phyloP scores from a whole-genome alignment of 2,113 vertebrate genomes.

The Euleptes europaea region DNA sequence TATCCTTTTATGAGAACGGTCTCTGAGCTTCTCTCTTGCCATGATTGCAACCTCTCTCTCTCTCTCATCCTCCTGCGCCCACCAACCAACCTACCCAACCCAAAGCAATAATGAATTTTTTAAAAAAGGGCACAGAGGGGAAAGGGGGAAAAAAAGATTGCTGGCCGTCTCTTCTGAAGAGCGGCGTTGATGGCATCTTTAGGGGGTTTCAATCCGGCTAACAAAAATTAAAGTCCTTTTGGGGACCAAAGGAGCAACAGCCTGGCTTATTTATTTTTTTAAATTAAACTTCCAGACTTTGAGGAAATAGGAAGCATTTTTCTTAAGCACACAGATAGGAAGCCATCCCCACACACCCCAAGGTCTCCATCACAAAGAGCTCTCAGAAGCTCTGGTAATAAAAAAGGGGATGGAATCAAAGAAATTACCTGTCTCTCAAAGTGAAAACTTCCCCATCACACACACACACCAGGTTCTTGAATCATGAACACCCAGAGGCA shows the following conservation, averaged over 20 bases:
- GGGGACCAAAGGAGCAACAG: constrained; percentile 8
- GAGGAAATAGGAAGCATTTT: constrained; percentile 36
- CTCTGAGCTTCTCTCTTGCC: not conserved
- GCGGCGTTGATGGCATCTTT: not conserved
- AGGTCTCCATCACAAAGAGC: constrained; percentile 33
- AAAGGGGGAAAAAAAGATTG: too few species aligned
- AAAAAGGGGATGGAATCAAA: not conserved
- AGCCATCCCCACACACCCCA: constrained; percentile 40
- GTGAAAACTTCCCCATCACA: not conserved
- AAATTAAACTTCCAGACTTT: constrained; percentile 31
- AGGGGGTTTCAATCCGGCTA: not conserved
- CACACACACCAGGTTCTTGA: not conserved
- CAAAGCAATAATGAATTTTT: not conserved
- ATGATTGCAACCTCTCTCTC: not conserved
- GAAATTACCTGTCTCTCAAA: not conserved
- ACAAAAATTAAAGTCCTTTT: constrained; percentile 43
- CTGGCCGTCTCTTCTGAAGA: not conserved
- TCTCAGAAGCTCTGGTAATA: not conserved
- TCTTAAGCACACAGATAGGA: constrained; percentile 20
- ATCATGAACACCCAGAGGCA: not conserved
- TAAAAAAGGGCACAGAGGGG: not conserved
- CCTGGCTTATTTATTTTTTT: constrained; percentile 23
- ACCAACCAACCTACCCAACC: not conserved
- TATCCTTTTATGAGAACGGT: not conserved
- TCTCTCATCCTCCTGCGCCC: too few species aligned